A percentile compares a stretch with the other conserved stretches of the same genome.
Conservation (phyloP, 2,888 invertebrate genomes). For the Drosophila atripex region DNA sequence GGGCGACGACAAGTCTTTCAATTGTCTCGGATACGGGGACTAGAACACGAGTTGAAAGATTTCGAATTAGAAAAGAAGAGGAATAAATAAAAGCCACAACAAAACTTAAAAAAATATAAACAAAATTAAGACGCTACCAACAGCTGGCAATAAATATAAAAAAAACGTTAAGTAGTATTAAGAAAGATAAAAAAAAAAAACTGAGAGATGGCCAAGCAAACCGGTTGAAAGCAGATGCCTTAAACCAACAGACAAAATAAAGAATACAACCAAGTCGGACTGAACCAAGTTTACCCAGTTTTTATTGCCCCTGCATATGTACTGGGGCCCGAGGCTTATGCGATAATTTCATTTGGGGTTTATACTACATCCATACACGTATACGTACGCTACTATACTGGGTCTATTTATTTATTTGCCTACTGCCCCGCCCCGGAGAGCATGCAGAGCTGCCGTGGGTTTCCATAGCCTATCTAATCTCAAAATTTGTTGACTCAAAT, state of each 20-base stretch:
- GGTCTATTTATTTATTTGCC: conserved; percentile 37
- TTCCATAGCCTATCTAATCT: conserved; percentile 62
- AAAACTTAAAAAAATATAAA: conserved; percentile 26
- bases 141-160: conserved; percentile 39
- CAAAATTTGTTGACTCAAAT: conserved; percentile 76
- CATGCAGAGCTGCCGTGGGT: conserved; percentile 49
- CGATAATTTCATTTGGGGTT: conserved; percentile 45
- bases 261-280: conserved; percentile 26
- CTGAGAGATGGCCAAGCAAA: conserved; percentile 42
- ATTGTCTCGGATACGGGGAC: conserved; percentile 17
- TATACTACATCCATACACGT: conserved; percentile 14
- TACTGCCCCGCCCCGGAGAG: not conserved
- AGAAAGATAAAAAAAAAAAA: not conserved
- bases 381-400: conserved; percentile 11
- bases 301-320: conserved; percentile 25
- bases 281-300: conserved; percentile 49
- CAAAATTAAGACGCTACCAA: conserved; percentile 26
- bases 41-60: conserved; percentile 17
- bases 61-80: conserved; percentile 24
- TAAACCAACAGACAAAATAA: conserved; percentile 18
- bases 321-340: conserved; percentile 38
- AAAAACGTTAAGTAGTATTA: conserved; percentile 48
- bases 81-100: conserved; percentile 6
- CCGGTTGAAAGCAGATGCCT: conserved; percentile 57
- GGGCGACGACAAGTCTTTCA: conserved; percentile 42